These are phyloP conservation scores for Tenthredo amoena DNA, from an alignment of 2,888 invertebrate genomes.

Conservation along the genomic window DNA sequence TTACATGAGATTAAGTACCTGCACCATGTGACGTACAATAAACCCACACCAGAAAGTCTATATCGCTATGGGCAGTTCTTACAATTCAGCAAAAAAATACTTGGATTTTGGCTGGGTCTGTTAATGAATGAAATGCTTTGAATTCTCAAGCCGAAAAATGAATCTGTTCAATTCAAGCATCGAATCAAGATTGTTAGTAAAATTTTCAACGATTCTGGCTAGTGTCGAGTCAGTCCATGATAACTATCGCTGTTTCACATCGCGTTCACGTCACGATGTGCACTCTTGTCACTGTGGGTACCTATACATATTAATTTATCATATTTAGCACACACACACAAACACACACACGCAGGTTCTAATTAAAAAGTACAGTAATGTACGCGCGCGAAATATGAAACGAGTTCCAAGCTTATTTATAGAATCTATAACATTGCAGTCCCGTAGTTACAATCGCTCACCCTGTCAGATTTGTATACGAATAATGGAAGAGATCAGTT, in stretches of 20 bases:
- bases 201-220: neutral
- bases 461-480: neutral
- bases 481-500: neutral
- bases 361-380: too few species aligned
- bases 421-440: too few species aligned
- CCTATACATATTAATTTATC: neutral
- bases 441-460: neutral
- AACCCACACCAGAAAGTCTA: neutral
- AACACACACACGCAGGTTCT: too few species aligned
- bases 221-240: neutral
- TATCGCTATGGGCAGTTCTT: neutral
- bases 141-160: neutral
- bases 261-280: neutral
- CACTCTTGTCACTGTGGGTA: neutral
- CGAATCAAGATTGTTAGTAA: neutral
- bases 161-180: neutral
- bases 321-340: neutral
- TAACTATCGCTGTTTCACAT: neutral
- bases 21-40: neutral
- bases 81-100: neutral
- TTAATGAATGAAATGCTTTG: neutral
- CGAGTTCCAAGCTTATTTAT: too few species aligned
- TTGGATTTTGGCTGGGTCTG: neutral
- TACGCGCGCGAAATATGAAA: neutral
- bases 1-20: neutral